phyloP scores from a whole-genome alignment of 2,113 vertebrate species.

The Orthochromis malagaraziensis region DNA sequence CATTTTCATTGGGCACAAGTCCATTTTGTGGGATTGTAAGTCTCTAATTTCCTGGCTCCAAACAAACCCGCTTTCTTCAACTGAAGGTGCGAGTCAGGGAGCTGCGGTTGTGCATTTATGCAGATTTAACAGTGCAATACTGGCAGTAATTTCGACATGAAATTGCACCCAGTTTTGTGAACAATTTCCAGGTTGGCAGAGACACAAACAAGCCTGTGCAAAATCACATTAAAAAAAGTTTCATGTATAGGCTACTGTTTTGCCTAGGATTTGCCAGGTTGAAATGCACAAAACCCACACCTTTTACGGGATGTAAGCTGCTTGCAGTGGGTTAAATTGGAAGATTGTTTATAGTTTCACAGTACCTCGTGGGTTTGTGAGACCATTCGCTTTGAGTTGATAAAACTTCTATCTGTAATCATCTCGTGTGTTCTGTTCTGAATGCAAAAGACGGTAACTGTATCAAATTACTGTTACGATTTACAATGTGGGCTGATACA shows the following conservation, averaged over 20 bases:
- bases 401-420: neutral
- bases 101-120: constrained; percentile 8
- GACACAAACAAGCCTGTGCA: neutral
- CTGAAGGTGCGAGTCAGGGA: neutral
- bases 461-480: neutral
- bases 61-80: neutral
- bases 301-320: neutral
- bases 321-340: neutral
- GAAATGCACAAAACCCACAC: neutral
- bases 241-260: neutral
- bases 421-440: neutral
- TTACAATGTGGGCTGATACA: neutral
- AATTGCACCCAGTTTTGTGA: constrained; percentile 13
- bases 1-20: neutral
- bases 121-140: neutral
- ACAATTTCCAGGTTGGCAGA: neutral
- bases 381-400: neutral
- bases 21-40: neutral
- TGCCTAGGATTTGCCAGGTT: neutral
- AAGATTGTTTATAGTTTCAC: neutral
- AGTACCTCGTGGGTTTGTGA: neutral
- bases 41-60: neutral
- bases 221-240: neutral
- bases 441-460: neutral
- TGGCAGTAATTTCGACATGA: constrained; percentile 13